These are phyloP conservation scores for Mechanitis messenoides DNA, from an alignment of 2,888 invertebrate species.

Conservation along the genomic window DNA sequence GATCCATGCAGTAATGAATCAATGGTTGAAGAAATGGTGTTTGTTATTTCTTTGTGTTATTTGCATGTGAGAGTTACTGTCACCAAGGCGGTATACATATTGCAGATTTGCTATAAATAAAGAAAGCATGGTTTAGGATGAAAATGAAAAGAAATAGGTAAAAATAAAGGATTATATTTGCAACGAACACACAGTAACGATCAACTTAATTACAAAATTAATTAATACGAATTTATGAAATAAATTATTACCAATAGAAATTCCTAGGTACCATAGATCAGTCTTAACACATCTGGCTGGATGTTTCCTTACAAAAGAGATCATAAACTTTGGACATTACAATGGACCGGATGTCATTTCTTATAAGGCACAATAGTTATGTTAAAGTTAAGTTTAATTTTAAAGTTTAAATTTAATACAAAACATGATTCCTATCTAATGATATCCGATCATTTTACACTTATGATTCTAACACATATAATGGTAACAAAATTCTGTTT, in stretches of 20 bases:
- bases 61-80: conserved; percentile 61
- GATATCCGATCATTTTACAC: conserved; percentile 26
- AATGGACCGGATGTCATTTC: conserved; percentile 25
- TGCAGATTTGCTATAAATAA: conserved; percentile 61
- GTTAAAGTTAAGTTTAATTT: background rate
- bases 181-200: conserved; percentile 75
- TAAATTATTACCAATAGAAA: conserved; percentile 40
- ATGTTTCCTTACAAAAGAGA: conserved; percentile 55
- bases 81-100: conserved; percentile 66
- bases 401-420: background rate
- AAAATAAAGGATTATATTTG: conserved; percentile 76
- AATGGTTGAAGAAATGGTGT: conserved; percentile 75
- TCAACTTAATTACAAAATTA: conserved; percentile 59
- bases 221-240: conserved; percentile 55
- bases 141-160: conserved; percentile 74
- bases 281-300: conserved; percentile 44
- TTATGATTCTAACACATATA: conserved; percentile 15
- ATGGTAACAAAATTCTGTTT: background rate
- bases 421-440: conserved; percentile 6
- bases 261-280: conserved; percentile 47
- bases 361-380: background rate
- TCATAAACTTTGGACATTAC: conserved; percentile 42
- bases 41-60: conserved; percentile 56
- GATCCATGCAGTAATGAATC: conserved; percentile 75
- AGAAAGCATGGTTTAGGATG: conserved; percentile 73